Evolutionary conservation across 2,113 vertebrate species (phyloP), one percentile per base, ranked within the genome.

Genomic region (Muntiacus reevesi): DNA sequence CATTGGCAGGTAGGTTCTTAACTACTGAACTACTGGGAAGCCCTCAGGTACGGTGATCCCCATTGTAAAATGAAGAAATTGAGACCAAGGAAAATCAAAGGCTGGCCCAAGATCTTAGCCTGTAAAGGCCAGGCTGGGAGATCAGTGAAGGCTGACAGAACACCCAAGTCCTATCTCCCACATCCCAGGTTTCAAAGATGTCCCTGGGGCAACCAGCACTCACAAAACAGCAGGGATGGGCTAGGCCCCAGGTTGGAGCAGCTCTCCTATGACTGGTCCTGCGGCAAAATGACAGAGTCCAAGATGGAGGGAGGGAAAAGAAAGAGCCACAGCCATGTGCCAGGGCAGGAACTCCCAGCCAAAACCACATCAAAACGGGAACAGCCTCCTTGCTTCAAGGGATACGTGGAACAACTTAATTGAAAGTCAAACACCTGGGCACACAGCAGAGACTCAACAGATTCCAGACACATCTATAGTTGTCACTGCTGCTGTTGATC

Each of bases 331-430:
- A 0, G 16, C 19, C 87, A 1, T 1, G 4, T 17, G 25, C 33
- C 33, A 13, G 52, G 71, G 47, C 92, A 28, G 50, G 36, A 27
- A 57, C 33, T 25, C 23, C 54, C 62, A 96, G 62, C 64, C 36
- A 14, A 47, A 64, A 40, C 28, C 45, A 30, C 28, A 6, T 6
- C 0, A 5, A 25, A 33, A 8, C 13, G 60, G 78, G 21, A 50
- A 25, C 9, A n/a, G 47, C 36, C 86, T 54, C 43, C 67, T 25
- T 9, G 59, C 33, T n/a, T 43, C 59, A 2, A 16, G 23, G 0
- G 45, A 4, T 12, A 1, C 30, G 8, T 3, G 16, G 33, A 4
- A n/a, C 0, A 0, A 27, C 27, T 27, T 12, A 5, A 33, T 1
- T 2, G 33, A 27, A 15, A 82, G 59, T 16, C 0, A 55, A 25